Base-by-base conservation (phyloP, 2,888 invertebrate genomes). In the Thera obeliscata region DNA sequence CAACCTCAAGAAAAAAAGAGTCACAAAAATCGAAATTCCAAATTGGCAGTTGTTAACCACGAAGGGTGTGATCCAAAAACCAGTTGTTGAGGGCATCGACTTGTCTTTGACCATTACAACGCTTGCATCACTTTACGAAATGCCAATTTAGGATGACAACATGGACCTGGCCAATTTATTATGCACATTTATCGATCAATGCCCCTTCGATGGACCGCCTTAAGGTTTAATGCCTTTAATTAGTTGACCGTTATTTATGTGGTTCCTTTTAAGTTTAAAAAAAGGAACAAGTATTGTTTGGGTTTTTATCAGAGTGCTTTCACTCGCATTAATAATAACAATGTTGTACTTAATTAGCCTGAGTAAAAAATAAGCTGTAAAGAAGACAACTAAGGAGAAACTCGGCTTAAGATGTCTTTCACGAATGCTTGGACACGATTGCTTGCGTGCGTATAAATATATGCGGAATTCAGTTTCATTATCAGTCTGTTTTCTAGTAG, bases 391-490 rank as follows among this genome's bases (percentile, higher is more conserved):
- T 71, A 74, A 78, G 79, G 91, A 91, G 93, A 93, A 93, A 92
- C 86, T 82, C 82, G 81, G 82, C 82, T 82, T 76, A 74, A 84
- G 85, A 89, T 87, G 55, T 48, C 87, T 88, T 89, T 91, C 92
- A 93, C 93, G 90, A 91, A 89, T 93, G 91, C 91, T 85, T 92
- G 90, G 83, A 81, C 86, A 88, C 86, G 76, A 77, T 67, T 69
- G 81, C 80, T 89, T 78, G 91, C 93, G 89, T 93, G 92, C 85
- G 79, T 93, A 93, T 93, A 93, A 93, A 93, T 93, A 84, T 90
- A 93, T 90, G 89, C 90, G 92, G 92, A 90, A 93, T 93, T 93
- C 91, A 89, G 85, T 93, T 93, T 93, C 93, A 93, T 91, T 93
- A 90, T 85, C 87, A 93, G 91, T 93, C 78, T 82, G 84, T 87